Conservation (phyloP, 2,888 invertebrate species). For the Melipona beecheii region DNA sequence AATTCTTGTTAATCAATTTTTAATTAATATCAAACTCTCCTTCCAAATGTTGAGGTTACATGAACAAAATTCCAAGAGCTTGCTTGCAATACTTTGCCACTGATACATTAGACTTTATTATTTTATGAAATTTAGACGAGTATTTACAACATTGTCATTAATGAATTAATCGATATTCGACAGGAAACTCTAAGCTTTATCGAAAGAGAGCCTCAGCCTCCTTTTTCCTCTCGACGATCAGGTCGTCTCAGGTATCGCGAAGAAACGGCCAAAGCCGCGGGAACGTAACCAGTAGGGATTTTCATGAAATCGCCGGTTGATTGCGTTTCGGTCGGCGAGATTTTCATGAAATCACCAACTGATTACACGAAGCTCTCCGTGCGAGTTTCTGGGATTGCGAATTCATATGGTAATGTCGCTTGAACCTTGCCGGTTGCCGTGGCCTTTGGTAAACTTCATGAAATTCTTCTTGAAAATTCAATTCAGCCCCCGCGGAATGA, state of each 20-base stretch:
- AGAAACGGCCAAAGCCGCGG: conserved; percentile 1
- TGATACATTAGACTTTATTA: no score
- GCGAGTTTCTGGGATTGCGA: conserved; percentile 64
- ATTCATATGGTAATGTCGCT: conserved; percentile 68
- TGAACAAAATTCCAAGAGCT: no score
- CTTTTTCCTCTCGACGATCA: background rate
- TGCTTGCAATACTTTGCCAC: no score
- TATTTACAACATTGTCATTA: no score
- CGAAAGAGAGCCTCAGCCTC: background rate
- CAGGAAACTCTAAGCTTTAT: background rate
- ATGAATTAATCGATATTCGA: background rate
- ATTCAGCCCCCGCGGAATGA: conserved; percentile 23
- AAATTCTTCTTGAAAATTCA: conserved; percentile 52
- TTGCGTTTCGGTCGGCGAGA: conserved; percentile 58
- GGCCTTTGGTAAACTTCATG: conserved; percentile 44
- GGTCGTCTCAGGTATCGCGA: conserved; percentile 17
- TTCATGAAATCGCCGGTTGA: conserved; percentile 49
- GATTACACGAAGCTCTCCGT: conserved; percentile 60
- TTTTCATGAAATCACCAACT: conserved; percentile 68
- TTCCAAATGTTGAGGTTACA: no score
- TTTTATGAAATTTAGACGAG: no score
- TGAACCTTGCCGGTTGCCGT: conserved; percentile 40
- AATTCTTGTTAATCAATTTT: background rate
- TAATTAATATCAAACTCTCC: no score
- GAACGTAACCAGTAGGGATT: conserved; percentile 33